Conservation (phyloP, 2,888 invertebrate species). For the Drosophila siamana region DNA sequence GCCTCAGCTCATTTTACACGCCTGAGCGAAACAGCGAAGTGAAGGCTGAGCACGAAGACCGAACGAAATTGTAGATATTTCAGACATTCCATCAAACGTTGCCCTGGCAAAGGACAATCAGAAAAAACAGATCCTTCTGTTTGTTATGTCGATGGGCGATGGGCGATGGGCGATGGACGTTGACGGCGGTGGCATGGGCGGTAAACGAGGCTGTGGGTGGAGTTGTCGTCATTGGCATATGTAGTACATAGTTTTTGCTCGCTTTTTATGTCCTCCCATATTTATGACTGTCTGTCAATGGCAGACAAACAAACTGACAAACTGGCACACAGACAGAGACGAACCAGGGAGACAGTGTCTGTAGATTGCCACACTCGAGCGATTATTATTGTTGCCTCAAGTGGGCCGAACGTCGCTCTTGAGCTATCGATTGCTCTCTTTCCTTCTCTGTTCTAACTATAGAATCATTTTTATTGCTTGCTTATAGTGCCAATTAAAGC, state of each 20-base stretch:
- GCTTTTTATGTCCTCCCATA: constrained; percentile 56
- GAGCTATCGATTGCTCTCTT: constrained; percentile 56
- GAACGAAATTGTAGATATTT: constrained; percentile 39
- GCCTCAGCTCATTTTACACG: constrained; percentile 40
- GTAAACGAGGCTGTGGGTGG: constrained; percentile 1
- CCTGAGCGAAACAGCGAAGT: constrained; percentile 38
- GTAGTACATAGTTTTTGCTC: constrained; percentile 51
- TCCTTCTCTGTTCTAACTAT: constrained; percentile 34
- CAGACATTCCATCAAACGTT: constrained; percentile 72
- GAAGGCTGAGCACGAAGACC: constrained; percentile 24
- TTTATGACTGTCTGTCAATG: constrained; percentile 77
- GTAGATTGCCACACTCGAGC: constrained; percentile 61
- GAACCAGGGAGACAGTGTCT: constrained; percentile 30
- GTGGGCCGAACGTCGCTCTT: constrained; percentile 58
- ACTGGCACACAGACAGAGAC: constrained; percentile 23
- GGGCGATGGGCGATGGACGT: constrained; percentile 41
- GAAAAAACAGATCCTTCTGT: constrained; percentile 56
- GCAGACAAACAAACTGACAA: constrained; percentile 50
- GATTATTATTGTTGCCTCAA: constrained; percentile 68
- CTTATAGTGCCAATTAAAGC: constrained; percentile 67
- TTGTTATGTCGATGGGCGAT: constrained; percentile 71
- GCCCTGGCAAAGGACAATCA: constrained; percentile 61
- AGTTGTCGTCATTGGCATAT: constrained; percentile 46
- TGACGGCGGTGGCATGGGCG: constrained; percentile 19
- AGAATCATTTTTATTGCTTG: constrained; percentile 39